Evolutionary conservation across 2,113 vertebrate genomes (phyloP).

Genomic region (Taurulus bubalis): DNA sequence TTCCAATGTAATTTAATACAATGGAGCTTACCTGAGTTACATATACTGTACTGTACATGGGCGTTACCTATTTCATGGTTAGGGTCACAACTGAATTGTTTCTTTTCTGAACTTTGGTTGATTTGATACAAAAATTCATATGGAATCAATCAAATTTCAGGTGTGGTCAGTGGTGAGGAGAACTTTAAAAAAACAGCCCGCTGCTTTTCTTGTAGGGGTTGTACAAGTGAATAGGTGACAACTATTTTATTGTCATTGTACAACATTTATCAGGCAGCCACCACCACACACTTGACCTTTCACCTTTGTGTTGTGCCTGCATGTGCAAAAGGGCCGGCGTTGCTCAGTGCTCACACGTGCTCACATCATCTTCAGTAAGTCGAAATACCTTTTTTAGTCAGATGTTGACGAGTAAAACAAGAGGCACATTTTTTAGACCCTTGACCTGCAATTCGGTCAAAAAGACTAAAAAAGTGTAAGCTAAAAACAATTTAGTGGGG

Average conservation of each 20-base stretch:
- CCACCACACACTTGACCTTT: background rate
- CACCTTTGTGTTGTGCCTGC: background rate
- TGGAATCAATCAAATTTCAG: background rate
- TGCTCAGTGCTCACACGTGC: too few relatives aligned
- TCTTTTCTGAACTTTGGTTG: background rate
- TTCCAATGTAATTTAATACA: background rate
- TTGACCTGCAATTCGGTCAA: too few relatives aligned
- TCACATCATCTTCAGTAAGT: too few relatives aligned
- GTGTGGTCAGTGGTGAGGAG: too few relatives aligned
- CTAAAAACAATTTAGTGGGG: background rate
- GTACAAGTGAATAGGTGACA: background rate
- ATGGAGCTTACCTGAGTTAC: background rate
- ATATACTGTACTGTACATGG: background rate
- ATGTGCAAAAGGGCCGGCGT: too few relatives aligned
- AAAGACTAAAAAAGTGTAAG: too few relatives aligned
- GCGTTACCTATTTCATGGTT: background rate
- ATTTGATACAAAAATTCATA: background rate
- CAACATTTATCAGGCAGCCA: background rate
- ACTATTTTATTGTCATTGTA: background rate
- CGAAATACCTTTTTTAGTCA: too few relatives aligned
- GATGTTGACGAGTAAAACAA: too few relatives aligned
- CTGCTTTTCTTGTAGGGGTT: too few relatives aligned
- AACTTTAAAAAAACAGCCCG: too few relatives aligned
- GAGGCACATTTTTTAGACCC: too few relatives aligned
- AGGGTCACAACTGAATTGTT: background rate